phyloP scores from a whole-genome alignment of 2,888 invertebrate genomes.

The Chrysolina americana region DNA sequence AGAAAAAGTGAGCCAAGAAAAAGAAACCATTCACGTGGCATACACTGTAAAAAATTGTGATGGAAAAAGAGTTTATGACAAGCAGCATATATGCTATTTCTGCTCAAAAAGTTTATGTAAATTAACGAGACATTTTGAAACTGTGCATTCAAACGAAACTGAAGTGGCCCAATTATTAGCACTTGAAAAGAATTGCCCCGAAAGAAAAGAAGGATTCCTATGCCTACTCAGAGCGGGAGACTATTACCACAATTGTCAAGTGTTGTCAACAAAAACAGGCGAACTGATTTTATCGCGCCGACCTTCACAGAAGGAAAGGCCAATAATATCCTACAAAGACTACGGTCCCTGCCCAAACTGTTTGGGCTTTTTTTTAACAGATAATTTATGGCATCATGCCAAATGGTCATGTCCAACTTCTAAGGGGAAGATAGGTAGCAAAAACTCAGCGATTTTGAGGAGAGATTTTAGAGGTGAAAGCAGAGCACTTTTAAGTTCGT shows the following conservation, averaged over 20 bases:
- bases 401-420: constrained; percentile 15
- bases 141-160: not conserved
- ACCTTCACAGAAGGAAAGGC: too few relatives aligned
- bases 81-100: not conserved
- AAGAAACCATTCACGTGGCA: not conserved
- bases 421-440: not conserved
- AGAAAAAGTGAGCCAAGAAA: not conserved
- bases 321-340: constrained; percentile 7
- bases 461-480: too few relatives aligned
- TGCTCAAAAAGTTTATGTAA: not conserved
- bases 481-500: constrained; percentile 23
- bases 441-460: constrained; percentile 15
- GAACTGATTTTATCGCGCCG: constrained; percentile 1
- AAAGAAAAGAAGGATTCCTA: constrained; percentile 18
- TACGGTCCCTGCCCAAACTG: constrained; percentile 43
- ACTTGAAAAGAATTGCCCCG: not conserved
- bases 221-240: constrained; percentile 23
- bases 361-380: constrained; percentile 35
- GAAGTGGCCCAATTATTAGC: constrained; percentile 2
- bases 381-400: constrained; percentile 37
- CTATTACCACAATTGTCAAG: constrained; percentile 23
- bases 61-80: constrained; percentile 1
- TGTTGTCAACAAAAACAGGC: constrained; percentile 15
- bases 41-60: not conserved
- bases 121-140: not conserved